Conservation (phyloP, 2,888 invertebrate genomes). For the Eristalis tenax region DNA sequence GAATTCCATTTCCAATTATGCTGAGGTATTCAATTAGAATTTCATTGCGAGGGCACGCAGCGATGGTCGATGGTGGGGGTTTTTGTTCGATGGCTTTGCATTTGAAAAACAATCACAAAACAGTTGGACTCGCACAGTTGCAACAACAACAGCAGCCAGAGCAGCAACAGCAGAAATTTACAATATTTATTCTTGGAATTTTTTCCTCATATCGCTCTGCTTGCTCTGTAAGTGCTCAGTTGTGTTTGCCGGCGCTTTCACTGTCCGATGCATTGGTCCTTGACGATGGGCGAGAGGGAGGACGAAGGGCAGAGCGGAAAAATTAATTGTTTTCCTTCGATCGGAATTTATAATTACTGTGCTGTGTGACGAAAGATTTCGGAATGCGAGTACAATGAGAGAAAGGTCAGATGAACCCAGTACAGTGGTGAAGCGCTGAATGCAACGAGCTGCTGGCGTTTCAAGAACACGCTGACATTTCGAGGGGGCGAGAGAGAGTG, state of each 20-base stretch:
- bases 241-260: neutral
- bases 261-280: slow-evolving; percentile 29
- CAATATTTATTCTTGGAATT: slow-evolving; percentile 40
- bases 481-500: neutral
- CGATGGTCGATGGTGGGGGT: neutral
- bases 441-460: neutral
- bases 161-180: slow-evolving; percentile 6
- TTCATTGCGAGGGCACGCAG: slow-evolving; percentile 14
- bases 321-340: slow-evolving; percentile 67
- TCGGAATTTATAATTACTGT: slow-evolving; percentile 66
- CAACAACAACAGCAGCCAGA: neutral
- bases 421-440: no score
- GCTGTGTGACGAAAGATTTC: slow-evolving; percentile 8
- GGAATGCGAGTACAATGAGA: neutral
- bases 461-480: neutral
- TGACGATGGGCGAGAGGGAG: neutral
- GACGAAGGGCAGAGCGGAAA: neutral
- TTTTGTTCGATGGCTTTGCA: neutral
- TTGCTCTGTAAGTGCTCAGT: neutral
- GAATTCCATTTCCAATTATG: slow-evolving; percentile 60
- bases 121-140: neutral
- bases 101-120: slow-evolving; percentile 35
- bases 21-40: slow-evolving; percentile 51
- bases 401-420: neutral
- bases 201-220: slow-evolving; percentile 2